Evolutionary conservation across 2,888 invertebrate species (phyloP).

Genomic region (Meteorus cinctellus): DNA sequence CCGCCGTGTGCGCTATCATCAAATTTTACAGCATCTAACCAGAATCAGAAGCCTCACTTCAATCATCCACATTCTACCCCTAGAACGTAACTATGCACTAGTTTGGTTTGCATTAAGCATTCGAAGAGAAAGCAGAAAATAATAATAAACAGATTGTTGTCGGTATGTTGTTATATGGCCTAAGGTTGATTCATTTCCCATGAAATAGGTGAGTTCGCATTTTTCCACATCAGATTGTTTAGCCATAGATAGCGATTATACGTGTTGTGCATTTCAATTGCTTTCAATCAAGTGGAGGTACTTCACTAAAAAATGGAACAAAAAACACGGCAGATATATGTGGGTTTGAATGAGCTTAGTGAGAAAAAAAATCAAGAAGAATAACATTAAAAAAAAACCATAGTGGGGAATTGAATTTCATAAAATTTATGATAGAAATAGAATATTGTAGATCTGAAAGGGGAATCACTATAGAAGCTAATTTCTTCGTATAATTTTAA

Average conservation of each 20-base stretch:
- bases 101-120: neutral
- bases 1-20: slow-evolving; percentile 40
- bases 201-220: neutral
- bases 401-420: neutral
- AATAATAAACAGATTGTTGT: neutral
- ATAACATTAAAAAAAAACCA: neutral
- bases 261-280: neutral
- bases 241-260: neutral
- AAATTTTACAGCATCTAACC: slow-evolving; percentile 55
- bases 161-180: neutral
- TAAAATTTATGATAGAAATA: neutral
- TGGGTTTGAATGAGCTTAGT: neutral
- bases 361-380: neutral
- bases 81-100: slow-evolving; percentile 61
- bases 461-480: neutral
- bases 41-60: slow-evolving; percentile 59
- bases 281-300: neutral
- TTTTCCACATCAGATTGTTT: neutral
- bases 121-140: neutral
- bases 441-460: neutral
- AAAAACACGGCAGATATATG: neutral
- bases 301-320: slow-evolving; percentile 10
- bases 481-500: slow-evolving; percentile 1
- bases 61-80: slow-evolving; percentile 64
- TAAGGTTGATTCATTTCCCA: neutral